phyloP scores from a whole-genome alignment of 1,140 invertebrate species.

The Calephelis virginiensis region DNA sequence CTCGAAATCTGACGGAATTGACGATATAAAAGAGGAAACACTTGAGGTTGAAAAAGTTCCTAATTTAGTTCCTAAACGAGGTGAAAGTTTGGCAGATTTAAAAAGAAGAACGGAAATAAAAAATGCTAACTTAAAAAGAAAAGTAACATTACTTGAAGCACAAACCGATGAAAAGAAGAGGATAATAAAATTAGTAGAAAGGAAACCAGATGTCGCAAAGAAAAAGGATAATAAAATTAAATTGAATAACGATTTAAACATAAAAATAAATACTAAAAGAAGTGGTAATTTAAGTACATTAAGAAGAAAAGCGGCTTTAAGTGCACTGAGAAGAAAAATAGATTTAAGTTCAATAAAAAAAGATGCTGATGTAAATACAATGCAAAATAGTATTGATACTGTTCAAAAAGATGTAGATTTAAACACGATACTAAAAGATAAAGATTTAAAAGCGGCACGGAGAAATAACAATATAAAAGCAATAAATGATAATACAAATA shows the following conservation, averaged over 20 bases:
- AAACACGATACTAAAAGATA: too few relatives aligned
- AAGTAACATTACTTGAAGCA: neutral
- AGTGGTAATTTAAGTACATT: neutral
- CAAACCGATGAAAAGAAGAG: neutral
- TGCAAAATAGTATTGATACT: too few relatives aligned
- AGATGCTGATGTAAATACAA: neutral
- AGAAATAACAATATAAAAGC: neutral
- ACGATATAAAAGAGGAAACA: neutral
- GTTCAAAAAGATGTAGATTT: too few relatives aligned
- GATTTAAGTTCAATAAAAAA: slow-evolving; percentile 4
- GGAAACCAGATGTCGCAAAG: neutral
- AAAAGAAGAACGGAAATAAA: neutral
- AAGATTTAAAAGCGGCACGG: too few relatives aligned
- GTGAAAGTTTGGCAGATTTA: slow-evolving; percentile 6
- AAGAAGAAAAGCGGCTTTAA: neutral
- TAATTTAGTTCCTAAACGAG: neutral
- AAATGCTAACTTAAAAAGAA: neutral
- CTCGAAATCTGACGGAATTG: neutral
- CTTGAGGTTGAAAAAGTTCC: neutral
- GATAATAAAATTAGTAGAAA: slow-evolving; percentile 9
- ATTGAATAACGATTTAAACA: neutral
- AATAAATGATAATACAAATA: neutral
- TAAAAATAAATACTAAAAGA: slow-evolving; percentile 1
- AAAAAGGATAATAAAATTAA: neutral
- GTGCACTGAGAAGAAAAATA: slow-evolving; percentile 3